Evolutionary conservation across 2,113 vertebrate species (phyloP).

Genomic region (Sturnus vulgaris): DNA sequence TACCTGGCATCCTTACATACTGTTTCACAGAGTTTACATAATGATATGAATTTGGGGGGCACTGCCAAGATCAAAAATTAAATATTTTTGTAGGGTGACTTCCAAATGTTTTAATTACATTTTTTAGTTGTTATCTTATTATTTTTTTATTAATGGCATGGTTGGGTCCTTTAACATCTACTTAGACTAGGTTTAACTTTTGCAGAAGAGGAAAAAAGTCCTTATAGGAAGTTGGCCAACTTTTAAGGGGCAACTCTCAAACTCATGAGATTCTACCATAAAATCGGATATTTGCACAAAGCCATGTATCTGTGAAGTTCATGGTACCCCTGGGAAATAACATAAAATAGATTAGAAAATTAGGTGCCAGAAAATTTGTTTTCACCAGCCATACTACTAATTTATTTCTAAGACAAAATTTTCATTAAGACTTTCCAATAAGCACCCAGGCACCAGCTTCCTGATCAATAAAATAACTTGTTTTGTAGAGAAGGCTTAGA

Average conservation of each 20-base stretch:
- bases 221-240: constrained; percentile 68
- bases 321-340: constrained; percentile 81
- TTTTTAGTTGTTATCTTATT: not conserved
- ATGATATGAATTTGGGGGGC: not conserved
- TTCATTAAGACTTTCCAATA: constrained; percentile 75
- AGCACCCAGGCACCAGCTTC: constrained; percentile 29
- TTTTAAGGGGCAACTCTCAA: constrained; percentile 69
- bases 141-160: not conserved
- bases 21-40: not conserved
- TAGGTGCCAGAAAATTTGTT: constrained; percentile 82
- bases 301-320: constrained; percentile 76
- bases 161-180: not conserved
- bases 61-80: not conserved
- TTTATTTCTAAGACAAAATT: constrained; percentile 78
- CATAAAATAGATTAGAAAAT: constrained; percentile 86
- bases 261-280: constrained; percentile 72
- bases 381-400: constrained; percentile 79
- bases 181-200: not conserved
- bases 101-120: not conserved
- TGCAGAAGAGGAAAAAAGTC: constrained; percentile 46
- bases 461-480: constrained; percentile 71
- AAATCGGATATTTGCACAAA: constrained; percentile 83
- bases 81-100: not conserved
- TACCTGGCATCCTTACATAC: not conserved
- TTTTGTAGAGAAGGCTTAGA: constrained; percentile 48